These are phyloP conservation scores for Notarius quadriscutis DNA, from an alignment of 2,113 vertebrate species.

Conservation along the genomic window DNA sequence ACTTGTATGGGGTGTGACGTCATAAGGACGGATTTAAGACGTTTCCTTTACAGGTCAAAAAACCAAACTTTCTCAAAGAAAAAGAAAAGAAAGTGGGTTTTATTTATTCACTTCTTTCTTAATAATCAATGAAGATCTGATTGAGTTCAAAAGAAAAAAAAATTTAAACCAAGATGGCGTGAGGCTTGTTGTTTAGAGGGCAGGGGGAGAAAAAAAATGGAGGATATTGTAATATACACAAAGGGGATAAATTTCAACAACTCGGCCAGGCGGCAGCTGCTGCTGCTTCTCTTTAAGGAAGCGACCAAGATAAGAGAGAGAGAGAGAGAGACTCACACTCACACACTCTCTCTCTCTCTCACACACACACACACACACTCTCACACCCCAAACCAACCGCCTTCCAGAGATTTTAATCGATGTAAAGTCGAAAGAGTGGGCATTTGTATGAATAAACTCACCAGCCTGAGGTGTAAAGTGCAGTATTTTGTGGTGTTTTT, in stretches of 20 bases:
- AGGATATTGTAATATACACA: constrained; percentile 99
- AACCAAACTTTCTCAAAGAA: no score
- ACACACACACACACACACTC: background rate
- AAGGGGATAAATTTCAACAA: constrained; percentile 95
- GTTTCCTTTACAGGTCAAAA: no score
- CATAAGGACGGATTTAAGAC: no score
- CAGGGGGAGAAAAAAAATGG: constrained; percentile 84
- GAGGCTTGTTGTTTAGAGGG: constrained; percentile 98
- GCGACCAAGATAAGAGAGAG: constrained; percentile 73
- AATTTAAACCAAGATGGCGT: constrained; percentile 97
- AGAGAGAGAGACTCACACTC: constrained; percentile 32
- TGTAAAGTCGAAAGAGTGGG: constrained; percentile 38
- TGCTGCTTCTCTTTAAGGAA: constrained; percentile 82
- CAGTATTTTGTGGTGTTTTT: constrained; percentile 20
- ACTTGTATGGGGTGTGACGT: no score
- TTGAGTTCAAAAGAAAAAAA: constrained; percentile 69
- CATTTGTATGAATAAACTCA: constrained; percentile 15
- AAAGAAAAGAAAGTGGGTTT: no score
- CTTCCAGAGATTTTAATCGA: constrained; percentile 31
- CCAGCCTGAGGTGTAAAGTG: no score
- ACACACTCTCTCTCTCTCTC: background rate
- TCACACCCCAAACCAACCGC: constrained; percentile 46
- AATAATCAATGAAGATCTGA: constrained; percentile 50
- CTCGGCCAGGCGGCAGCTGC: constrained; percentile 83
- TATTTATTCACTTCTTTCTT: background rate